Evolutionary conservation across 2,113 vertebrate genomes (phyloP), one percentile per base, ranked within the genome.

Genomic region (Heteronetta atricapilla): DNA sequence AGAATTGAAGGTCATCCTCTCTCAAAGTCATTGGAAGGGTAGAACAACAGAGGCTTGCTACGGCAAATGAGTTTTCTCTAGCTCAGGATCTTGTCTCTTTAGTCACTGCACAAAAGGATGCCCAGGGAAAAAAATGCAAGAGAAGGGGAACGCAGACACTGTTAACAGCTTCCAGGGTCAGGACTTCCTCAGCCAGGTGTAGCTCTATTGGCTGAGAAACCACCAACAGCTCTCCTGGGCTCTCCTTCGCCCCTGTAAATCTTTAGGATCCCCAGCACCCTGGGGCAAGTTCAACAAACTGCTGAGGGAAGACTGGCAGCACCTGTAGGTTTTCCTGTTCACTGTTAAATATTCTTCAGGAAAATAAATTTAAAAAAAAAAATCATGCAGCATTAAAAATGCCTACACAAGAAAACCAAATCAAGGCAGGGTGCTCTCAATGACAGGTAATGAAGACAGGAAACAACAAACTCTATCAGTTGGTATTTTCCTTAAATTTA

Each of bases 381-480:
- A 44, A 29, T 2, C 7, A 29, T 11, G 14, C 26, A 31, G 55
- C n/a, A 17, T 64, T 5, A 36, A 75, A 75, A 55, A 59, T 5
- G 11, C 14, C 44, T 63, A 12, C 3, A 4, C n/a, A n/a, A 48
- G 48, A 46, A 69, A 34, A n/a, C 4, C 5, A 58, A 59, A 64
- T 26, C 21, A 52, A 50, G 38, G n/a, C 22, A 33, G 25, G 53
- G 50, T 28, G 36, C 20, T 67, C 28, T 59, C 7, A 3, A 0
- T 8, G 29, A 40, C 10, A 33, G 25, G 33, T 13, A 34, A 60
- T 1, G 15, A 60, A 56, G 60, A 23, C 1, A 31, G 62, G 16
- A n/a, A 36, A 23, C 21, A 38, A 28, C 1, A 58, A 3, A 6
- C 18, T 6, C 17, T 4, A 16, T 2, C 14, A 11, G 18, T 0